A percentile compares a stretch with the other conserved stretches of the same genome.
Conservation (phyloP, 1,140 invertebrate genomes). For the Drosophila pallidifrons region DNA sequence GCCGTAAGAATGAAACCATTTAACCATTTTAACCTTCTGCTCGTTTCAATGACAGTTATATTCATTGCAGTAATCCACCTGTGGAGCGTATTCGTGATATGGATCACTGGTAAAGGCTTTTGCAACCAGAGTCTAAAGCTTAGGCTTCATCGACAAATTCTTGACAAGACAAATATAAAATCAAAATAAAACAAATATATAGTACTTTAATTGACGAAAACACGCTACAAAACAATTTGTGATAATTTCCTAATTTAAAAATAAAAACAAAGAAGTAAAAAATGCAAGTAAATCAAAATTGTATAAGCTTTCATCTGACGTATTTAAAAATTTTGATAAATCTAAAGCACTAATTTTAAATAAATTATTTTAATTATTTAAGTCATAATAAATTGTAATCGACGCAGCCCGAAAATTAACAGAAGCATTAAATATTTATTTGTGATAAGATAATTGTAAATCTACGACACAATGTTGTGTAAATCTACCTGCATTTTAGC, state of each 20-base stretch:
- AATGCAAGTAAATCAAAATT: constrained; percentile 55
- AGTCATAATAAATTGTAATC: constrained; percentile 46
- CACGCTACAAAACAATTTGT: constrained; percentile 74
- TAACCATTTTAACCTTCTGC: not conserved
- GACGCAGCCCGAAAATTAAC: constrained; percentile 12
- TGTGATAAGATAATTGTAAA: constrained; percentile 67
- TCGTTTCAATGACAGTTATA: not conserved
- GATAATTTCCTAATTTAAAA: constrained; percentile 77
- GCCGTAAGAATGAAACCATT: constrained; percentile 61
- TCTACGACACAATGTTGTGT: constrained; percentile 33
- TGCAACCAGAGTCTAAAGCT: constrained; percentile 6
- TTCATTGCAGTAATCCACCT: constrained; percentile 68
- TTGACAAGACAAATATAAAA: constrained; percentile 34
- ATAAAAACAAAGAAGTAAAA: constrained; percentile 20
- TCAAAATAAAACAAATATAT: not conserved
- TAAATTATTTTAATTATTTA: constrained; percentile 75
- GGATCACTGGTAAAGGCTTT: constrained; percentile 75
- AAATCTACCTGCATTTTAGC: constrained; percentile 60
- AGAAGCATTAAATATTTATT: constrained; percentile 63
- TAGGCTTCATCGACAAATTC: constrained; percentile 36
- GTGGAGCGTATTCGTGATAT: constrained; percentile 81
- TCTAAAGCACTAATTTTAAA: constrained; percentile 62
- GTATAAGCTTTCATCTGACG: constrained; percentile 50
- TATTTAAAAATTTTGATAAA: constrained; percentile 51
- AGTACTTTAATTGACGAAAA: constrained; percentile 30